Evolutionary conservation across 2,888 invertebrate species (phyloP).

Genomic region (Leptopilina myrica): DNA sequence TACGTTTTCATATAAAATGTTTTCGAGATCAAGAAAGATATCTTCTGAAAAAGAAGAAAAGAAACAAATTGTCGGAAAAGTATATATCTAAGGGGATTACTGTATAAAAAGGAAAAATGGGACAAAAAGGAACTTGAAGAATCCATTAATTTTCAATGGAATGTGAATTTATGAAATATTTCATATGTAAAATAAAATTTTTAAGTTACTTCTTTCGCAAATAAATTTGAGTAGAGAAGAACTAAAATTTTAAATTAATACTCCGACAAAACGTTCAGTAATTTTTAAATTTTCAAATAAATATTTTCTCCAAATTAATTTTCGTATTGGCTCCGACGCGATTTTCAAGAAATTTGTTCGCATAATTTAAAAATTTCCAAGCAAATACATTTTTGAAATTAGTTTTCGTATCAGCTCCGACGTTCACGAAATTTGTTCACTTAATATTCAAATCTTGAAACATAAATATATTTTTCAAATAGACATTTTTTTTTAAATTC

Average conservation of each 20-base stretch:
- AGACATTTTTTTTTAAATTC: too few relatives aligned
- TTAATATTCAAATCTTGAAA: background rate
- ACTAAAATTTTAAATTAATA: too few relatives aligned
- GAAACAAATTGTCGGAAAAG: background rate
- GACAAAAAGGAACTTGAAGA: background rate
- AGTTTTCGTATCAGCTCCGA: too few relatives aligned
- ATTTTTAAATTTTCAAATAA: too few relatives aligned
- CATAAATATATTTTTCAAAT: background rate
- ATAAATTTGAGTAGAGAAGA: background rate
- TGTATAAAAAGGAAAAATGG: background rate
- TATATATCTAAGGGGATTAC: background rate
- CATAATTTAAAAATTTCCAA: too few relatives aligned
- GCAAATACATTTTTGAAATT: too few relatives aligned
- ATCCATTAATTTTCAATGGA: background rate
- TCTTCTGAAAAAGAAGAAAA: background rate
- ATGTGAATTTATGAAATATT: background rate
- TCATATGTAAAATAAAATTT: background rate
- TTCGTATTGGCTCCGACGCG: too few relatives aligned
- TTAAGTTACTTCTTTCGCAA: background rate
- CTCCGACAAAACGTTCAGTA: too few relatives aligned
- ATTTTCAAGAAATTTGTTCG: too few relatives aligned
- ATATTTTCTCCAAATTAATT: too few relatives aligned
- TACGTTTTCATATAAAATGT: background rate
- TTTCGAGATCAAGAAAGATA: background rate
- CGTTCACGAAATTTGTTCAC: too few relatives aligned